These are phyloP conservation scores for Gallinago jamesoni DNA, from an alignment of 2,113 vertebrate genomes.

Conservation along the genomic window DNA sequence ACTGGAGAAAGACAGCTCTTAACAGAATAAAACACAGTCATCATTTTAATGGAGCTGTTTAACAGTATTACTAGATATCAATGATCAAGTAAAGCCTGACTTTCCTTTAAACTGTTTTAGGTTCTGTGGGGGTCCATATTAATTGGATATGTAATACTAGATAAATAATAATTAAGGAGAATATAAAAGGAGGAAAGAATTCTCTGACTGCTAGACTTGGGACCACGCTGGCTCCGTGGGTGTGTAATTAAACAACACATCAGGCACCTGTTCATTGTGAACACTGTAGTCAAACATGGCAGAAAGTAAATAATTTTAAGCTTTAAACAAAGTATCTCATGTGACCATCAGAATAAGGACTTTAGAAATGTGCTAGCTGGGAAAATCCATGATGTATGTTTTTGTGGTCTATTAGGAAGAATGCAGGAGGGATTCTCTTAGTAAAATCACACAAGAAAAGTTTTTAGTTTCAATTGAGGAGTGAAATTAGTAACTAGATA, in stretches of 20 bases:
- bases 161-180: conserved; percentile 24
- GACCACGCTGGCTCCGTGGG: not conserved
- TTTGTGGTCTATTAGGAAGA: not conserved
- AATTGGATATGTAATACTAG: not conserved
- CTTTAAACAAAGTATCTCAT: not conserved
- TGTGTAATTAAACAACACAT: not conserved
- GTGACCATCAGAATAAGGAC: too few relatives aligned
- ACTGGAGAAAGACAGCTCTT: not conserved
- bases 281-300: not conserved
- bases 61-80: not conserved
- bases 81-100: not conserved
- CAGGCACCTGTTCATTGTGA: not conserved
- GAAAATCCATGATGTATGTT: not conserved
- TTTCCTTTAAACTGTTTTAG: not conserved
- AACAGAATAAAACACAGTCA: not conserved
- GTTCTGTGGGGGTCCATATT: not conserved
- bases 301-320: not conserved
- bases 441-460: not conserved
- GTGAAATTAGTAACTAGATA: not conserved
- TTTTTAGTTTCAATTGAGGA: not conserved
- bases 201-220: not conserved
- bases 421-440: not conserved
- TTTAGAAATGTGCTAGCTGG: not conserved
- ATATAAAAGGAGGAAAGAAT: not conserved
- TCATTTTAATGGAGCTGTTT: not conserved